Percentiles rank a stretch among this genome's conserved stretches.
Evolutionary conservation across 2,113 vertebrate species (phyloP).

Genomic region (Psittacus erithacus): DNA sequence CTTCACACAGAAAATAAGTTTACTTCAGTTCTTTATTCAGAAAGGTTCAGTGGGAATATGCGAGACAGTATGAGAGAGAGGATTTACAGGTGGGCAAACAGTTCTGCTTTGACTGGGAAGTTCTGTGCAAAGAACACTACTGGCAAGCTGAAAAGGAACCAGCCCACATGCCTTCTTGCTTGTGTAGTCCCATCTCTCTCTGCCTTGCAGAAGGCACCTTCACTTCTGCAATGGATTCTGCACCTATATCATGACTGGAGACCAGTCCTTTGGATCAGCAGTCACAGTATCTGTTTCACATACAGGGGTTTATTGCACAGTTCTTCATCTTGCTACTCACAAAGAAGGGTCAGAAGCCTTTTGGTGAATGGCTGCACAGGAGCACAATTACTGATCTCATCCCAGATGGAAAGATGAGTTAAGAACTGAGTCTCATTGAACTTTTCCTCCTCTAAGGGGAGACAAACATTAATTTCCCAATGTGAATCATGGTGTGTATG

Average conservation of each 20-base stretch:
- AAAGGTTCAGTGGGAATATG: not conserved
- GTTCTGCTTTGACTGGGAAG: not conserved
- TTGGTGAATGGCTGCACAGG: not conserved
- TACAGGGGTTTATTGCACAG: not conserved
- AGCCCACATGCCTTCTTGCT: not conserved
- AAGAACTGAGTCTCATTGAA: not conserved
- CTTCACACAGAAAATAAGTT: not conserved
- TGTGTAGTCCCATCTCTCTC: not conserved
- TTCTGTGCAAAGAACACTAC: not conserved
- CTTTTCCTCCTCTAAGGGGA: not conserved
- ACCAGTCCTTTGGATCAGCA: not conserved
- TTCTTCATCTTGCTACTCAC: not conserved
- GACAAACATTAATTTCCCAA: not conserved
- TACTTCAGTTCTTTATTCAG: conserved; percentile 17
- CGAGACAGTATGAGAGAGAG: not conserved
- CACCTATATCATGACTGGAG: not conserved
- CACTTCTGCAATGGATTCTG: not conserved
- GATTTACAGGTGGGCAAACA: not conserved
- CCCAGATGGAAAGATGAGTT: not conserved
- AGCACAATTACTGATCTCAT: not conserved
- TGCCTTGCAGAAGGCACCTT: not conserved
- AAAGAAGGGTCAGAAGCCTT: not conserved
- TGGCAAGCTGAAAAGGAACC: not conserved
- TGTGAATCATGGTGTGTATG: not conserved
- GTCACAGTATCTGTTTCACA: not conserved